Base-by-base conservation (phyloP, 2,797 vertebrate species). In the Coilia nasus region DNA sequence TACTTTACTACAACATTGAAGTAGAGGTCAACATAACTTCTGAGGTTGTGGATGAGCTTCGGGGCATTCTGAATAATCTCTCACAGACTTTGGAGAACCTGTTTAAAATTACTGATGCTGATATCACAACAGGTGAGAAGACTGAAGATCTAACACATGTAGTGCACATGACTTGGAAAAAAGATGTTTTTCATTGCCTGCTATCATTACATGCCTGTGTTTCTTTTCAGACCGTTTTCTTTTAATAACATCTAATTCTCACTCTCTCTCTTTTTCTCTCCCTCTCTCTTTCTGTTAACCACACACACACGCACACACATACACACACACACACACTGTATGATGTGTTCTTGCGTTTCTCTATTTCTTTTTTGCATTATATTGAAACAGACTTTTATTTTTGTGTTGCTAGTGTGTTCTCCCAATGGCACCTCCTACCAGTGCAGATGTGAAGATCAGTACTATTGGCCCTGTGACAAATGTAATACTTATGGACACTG, bases 401-500 rank as follows among this genome's bases (percentile, higher is more conserved):
- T 62, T 9, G 83, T 71, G 21, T 91, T 75, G 64, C n/a, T 10
- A 15, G 89, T 90, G 21, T 90, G 89, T 81, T 47, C 47, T 50
- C 80, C 83, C 25, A 87, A 35, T 64, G 44, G 31, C 75, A 82
- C 41, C 31, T 83, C 78, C 64, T 88, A 85, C 86, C 87, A 87
- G 56, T 89, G 88, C 35, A 60, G 6, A 47, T 90, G 88, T 89
- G 86, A 89, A 64, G 83, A 87, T 81, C 85, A 89, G 60, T 90
- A 84, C 82, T 35, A 85, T 10, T 90, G 88, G 89, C 47, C 86
- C 19, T 90, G 86, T 87, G 85, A 87, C 35, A 89, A 86, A 67
- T 89, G 90, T 82, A 60, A 21, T 12, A 81, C 64, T 50, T 91
- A 92, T 83, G 88, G 88, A 31, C 75, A 62, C 82, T 94, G 94